Evolutionary conservation across 2,113 vertebrate genomes (phyloP).

Genomic region (Paradisaea rubra): DNA sequence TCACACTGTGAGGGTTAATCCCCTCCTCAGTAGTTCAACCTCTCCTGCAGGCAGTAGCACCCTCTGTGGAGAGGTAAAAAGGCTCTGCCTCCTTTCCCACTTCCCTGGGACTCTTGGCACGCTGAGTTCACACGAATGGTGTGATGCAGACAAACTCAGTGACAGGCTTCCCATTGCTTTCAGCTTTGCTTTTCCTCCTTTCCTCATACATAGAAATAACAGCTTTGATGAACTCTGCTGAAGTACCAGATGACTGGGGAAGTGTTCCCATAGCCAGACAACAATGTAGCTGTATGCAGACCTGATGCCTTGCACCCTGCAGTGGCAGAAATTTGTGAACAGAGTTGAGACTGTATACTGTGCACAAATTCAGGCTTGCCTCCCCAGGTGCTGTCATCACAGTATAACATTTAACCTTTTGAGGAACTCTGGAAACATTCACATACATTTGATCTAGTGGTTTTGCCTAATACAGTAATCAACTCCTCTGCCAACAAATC

Average conservation of each 20-base stretch:
- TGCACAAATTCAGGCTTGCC: neutral
- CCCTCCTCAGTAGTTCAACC: neutral
- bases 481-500: neutral
- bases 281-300: neutral
- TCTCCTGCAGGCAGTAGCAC: neutral
- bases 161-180: neutral
- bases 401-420: neutral
- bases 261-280: neutral
- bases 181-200: neutral
- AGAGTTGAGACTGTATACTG: neutral
- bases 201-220: neutral
- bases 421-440: neutral
- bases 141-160: neutral
- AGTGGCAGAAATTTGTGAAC: neutral
- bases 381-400: neutral
- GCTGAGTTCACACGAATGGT: accelerated
- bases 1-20: neutral
- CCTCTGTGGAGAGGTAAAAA: neutral
- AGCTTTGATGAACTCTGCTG: neutral
- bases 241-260: neutral
- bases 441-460: neutral
- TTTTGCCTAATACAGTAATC: neutral
- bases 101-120: neutral
- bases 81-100: neutral
- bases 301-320: neutral